A percentile compares a stretch with the other conserved stretches of the same genome.
Evolutionary conservation across 2,888 invertebrate species (phyloP).

Genomic region (Mongoloraphidia duomilia): DNA sequence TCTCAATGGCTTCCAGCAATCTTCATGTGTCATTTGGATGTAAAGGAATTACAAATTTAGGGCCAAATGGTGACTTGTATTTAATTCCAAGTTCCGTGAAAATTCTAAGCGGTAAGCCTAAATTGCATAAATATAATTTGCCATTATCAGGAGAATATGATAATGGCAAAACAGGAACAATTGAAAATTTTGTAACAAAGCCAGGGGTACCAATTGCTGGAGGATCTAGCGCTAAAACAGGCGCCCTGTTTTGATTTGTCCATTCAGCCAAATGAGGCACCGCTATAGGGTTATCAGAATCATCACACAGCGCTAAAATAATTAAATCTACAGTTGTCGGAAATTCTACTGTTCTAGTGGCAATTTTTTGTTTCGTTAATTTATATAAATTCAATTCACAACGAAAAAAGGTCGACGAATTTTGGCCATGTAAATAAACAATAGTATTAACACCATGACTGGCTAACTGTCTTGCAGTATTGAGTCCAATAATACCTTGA

Average conservation of each 20-base stretch:
- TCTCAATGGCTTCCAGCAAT: not conserved
- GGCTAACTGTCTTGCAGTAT: slow-evolving; percentile 64
- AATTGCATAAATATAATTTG: slow-evolving; percentile 70
- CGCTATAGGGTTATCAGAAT: slow-evolving; percentile 28
- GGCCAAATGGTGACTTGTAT: slow-evolving; percentile 75
- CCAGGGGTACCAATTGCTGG: slow-evolving; percentile 50
- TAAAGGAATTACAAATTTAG: slow-evolving; percentile 66
- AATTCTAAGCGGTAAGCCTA: slow-evolving; percentile 65
- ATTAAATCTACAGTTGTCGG: slow-evolving; percentile 38
- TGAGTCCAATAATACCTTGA: slow-evolving; percentile 51
- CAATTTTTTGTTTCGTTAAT: slow-evolving; percentile 45
- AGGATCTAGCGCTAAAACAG: slow-evolving; percentile 62
- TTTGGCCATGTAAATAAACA: slow-evolving; percentile 31
- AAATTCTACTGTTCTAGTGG: slow-evolving; percentile 34
- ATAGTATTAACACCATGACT: slow-evolving; percentile 66
- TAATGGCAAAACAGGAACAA: slow-evolving; percentile 57
- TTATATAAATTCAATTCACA: slow-evolving; percentile 53
- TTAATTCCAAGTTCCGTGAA: slow-evolving; percentile 60
- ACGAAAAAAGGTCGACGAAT: slow-evolving; percentile 27
- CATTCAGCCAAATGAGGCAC: slow-evolving; percentile 45
- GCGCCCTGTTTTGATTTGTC: slow-evolving; percentile 55
- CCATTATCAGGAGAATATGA: slow-evolving; percentile 46
- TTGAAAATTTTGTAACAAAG: slow-evolving; percentile 47
- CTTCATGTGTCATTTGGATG: slow-evolving; percentile 29
- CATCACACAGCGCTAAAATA: slow-evolving; percentile 37